Evolutionary conservation across 2,888 invertebrate genomes (phyloP).

Genomic region (Itoplectis maculator): DNA sequence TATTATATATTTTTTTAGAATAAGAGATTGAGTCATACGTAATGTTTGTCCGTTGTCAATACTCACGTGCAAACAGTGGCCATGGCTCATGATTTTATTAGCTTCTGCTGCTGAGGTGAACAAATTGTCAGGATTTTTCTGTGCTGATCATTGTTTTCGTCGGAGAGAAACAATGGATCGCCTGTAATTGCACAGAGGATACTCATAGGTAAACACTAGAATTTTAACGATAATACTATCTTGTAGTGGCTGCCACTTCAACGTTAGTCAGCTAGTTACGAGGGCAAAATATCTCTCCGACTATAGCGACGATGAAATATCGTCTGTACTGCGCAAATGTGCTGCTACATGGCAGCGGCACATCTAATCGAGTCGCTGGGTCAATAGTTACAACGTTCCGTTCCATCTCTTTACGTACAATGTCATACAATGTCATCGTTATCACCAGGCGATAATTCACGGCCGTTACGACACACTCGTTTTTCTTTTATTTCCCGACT

Average conservation of each 20-base stretch:
- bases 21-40: too few relatives aligned
- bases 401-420: slow-evolving; percentile 43
- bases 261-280: background rate
- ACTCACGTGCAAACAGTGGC: too few relatives aligned
- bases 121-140: background rate
- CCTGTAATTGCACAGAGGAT: background rate
- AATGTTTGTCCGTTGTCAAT: too few relatives aligned
- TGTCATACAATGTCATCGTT: slow-evolving; percentile 64
- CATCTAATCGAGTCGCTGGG: slow-evolving; percentile 59
- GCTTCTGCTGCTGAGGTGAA: background rate
- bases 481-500: slow-evolving; percentile 15
- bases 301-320: background rate
- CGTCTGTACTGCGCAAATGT: background rate
- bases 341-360: slow-evolving; percentile 26
- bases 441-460: slow-evolving; percentile 58
- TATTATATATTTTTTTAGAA: too few relatives aligned
- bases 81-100: too few relatives aligned
- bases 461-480: slow-evolving; percentile 41
- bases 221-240: background rate
- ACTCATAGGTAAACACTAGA: background rate
- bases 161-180: background rate
- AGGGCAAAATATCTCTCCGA: background rate
- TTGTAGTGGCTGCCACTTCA: background rate
- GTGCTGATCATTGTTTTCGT: background rate
- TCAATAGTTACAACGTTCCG: slow-evolving; percentile 50